Conservation (phyloP, 2,888 invertebrate species). For the Cryptosula pallasiana region DNA sequence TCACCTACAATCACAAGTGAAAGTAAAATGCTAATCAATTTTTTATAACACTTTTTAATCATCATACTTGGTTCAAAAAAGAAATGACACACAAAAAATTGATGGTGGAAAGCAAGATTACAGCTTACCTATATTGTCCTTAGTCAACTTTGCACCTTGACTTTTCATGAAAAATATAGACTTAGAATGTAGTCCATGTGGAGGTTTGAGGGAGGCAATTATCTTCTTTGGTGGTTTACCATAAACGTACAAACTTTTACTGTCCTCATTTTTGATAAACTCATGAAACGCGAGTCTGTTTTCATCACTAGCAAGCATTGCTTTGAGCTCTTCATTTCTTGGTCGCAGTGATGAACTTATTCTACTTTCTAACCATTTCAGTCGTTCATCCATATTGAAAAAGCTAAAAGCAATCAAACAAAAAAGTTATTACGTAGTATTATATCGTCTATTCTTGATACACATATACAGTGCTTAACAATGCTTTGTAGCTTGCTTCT, state of each 20-base stretch:
- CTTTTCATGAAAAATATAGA: slow-evolving; percentile 50
- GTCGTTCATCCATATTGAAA: slow-evolving; percentile 40
- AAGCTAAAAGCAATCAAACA: too few relatives aligned
- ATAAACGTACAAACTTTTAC: slow-evolving; percentile 45
- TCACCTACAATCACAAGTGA: slow-evolving; percentile 36
- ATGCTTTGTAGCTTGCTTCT: too few relatives aligned
- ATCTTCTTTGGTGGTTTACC: slow-evolving; percentile 39
- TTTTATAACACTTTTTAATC: too few relatives aligned
- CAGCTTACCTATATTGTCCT: slow-evolving; percentile 49
- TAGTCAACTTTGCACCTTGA: slow-evolving; percentile 49
- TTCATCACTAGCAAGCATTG: slow-evolving; percentile 49
- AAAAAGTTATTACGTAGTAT: too few relatives aligned
- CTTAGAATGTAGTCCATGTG: slow-evolving; percentile 43
- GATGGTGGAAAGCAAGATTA: too few relatives aligned
- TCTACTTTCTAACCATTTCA: slow-evolving; percentile 50
- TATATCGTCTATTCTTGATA: too few relatives aligned
- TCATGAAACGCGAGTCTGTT: slow-evolving; percentile 51
- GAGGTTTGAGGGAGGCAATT: slow-evolving; percentile 44
- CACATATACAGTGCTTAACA: too few relatives aligned
- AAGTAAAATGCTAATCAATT: not conserved
- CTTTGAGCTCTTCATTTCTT: slow-evolving; percentile 49
- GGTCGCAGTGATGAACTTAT: slow-evolving; percentile 48
- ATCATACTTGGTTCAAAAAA: too few relatives aligned
- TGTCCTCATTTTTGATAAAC: slow-evolving; percentile 53
- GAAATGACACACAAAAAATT: not conserved